Conservation (phyloP, 2,113 vertebrate genomes). For the Aleadryas rufinucha region DNA sequence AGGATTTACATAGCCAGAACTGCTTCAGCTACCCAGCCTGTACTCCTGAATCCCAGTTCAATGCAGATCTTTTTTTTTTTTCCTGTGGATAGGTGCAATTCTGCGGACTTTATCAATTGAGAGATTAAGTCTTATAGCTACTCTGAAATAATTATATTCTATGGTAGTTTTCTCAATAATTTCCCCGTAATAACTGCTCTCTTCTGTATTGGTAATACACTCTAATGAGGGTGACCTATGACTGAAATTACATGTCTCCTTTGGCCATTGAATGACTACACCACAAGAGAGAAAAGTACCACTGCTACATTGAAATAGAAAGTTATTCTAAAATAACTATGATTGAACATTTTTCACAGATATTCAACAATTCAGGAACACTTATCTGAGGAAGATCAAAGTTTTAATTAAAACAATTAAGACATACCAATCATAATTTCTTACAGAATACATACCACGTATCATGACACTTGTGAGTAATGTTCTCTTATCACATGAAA, state of each 20-base stretch:
- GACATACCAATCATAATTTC: background rate
- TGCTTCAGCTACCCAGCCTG: background rate
- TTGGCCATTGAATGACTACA: background rate
- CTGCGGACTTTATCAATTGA: background rate
- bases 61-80: background rate
- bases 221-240: background rate
- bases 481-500: background rate
- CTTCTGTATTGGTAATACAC: background rate
- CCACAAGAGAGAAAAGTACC: background rate
- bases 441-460: background rate
- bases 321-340: background rate
- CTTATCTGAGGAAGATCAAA: background rate
- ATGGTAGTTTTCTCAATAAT: background rate
- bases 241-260: background rate
- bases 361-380: background rate
- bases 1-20: background rate
- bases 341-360: accelerated
- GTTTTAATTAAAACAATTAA: background rate
- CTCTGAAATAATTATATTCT: background rate
- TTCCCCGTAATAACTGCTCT: background rate
- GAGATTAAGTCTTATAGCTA: background rate
- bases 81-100: background rate
- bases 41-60: background rate
- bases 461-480: background rate
- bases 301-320: background rate